Conservation (phyloP, 1,140 invertebrate species). For the Seison nebaliae region DNA sequence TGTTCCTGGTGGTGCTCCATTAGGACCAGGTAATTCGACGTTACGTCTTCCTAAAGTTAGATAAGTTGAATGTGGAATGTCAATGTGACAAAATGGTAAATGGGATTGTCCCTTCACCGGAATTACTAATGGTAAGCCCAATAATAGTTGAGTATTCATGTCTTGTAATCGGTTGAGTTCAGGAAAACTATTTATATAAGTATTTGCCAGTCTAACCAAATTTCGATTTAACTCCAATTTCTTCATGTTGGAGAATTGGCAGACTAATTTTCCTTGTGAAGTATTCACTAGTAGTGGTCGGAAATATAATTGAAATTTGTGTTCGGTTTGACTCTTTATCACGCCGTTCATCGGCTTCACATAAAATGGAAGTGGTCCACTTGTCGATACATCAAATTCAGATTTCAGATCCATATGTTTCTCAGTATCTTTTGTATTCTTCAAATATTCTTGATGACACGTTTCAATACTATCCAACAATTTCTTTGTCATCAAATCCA, state of each 20-base stretch:
- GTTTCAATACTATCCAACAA: too few relatives aligned
- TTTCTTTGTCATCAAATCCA: too few relatives aligned
- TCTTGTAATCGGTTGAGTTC: neutral
- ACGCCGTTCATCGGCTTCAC: slow-evolving; percentile 23
- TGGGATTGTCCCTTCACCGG: slow-evolving; percentile 21
- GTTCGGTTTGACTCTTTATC: slow-evolving; percentile 19
- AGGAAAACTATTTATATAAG: neutral
- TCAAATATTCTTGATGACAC: too few relatives aligned
- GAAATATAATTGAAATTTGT: slow-evolving; percentile 22
- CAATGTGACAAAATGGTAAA: slow-evolving; percentile 29
- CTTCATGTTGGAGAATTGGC: slow-evolving; percentile 13
- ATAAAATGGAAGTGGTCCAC: slow-evolving; percentile 21
- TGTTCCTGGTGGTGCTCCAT: slow-evolving; percentile 22
- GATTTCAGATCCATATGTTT: too few relatives aligned
- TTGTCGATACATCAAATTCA: too few relatives aligned
- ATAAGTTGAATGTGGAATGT: slow-evolving; percentile 27
- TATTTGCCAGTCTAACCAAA: too few relatives aligned
- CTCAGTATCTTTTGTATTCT: too few relatives aligned
- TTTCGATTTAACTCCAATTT: slow-evolving; percentile 2
- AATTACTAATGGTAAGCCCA: slow-evolving; percentile 21
- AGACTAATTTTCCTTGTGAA: slow-evolving; percentile 24
- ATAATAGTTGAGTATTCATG: neutral
- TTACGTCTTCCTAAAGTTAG: slow-evolving; percentile 21
- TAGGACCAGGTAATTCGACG: slow-evolving; percentile 21
- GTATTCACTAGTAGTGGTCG: slow-evolving; percentile 27